A percentile compares a stretch with the other conserved stretches of the same genome.
Evolutionary conservation across 2,888 invertebrate species (phyloP).

Genomic region (Caenorhabditis wallacei): DNA sequence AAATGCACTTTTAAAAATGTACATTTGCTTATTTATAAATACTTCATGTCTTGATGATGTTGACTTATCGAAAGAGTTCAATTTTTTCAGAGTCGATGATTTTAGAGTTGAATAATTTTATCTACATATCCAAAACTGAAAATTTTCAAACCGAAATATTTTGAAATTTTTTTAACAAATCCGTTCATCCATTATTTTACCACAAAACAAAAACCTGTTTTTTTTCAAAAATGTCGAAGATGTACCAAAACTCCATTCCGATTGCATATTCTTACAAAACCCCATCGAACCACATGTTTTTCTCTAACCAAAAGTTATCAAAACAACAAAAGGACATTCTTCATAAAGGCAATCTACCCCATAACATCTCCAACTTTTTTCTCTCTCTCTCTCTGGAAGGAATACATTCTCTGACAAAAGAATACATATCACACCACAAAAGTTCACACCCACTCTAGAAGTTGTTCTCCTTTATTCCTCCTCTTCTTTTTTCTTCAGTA

Average conservation of each 20-base stretch:
- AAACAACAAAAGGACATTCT: conserved; percentile 13
- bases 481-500: conserved; percentile 12
- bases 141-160: too few relatives aligned
- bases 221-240: too few relatives aligned
- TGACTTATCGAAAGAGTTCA: too few relatives aligned
- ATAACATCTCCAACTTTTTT: conserved; percentile 1
- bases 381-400: background rate
- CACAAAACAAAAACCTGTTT: too few relatives aligned
- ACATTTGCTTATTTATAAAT: background rate
- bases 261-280: too few relatives aligned
- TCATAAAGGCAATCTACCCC: conserved; percentile 13
- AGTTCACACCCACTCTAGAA: conserved; percentile 39
- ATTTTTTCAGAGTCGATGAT: too few relatives aligned
- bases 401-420: conserved; percentile 22
- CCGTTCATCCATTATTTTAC: too few relatives aligned
- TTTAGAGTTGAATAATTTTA: too few relatives aligned
- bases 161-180: too few relatives aligned
- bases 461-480: conserved; percentile 8
- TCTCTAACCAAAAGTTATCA: background rate
- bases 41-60: background rate
- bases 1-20: conserved; percentile 13
- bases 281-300: background rate
- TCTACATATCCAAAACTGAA: too few relatives aligned
- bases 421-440: conserved; percentile 26
- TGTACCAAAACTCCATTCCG: too few relatives aligned